Conservation (phyloP, 2,797 vertebrate species). For the Capromys pilorides region DNA sequence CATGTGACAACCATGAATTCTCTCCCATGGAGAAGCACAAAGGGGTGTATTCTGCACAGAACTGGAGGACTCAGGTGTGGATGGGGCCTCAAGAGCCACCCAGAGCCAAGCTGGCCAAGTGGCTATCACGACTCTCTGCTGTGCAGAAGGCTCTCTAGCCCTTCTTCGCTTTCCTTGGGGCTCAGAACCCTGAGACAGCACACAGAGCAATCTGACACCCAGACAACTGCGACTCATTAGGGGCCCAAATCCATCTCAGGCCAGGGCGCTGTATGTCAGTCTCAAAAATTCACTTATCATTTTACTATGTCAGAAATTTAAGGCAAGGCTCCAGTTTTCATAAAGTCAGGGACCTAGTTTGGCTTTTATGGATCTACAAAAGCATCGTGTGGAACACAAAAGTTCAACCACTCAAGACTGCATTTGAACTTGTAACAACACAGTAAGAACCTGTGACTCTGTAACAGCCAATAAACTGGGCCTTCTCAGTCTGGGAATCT, state of each 20-base stretch:
- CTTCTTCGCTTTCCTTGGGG: not conserved
- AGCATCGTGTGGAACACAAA: not conserved
- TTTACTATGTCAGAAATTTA: not conserved
- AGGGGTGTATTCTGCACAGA: not conserved
- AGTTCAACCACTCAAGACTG: not conserved
- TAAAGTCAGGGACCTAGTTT: not conserved
- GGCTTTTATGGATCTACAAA: too few relatives aligned
- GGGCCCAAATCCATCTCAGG: rapidly evolving
- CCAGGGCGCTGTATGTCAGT: not conserved
- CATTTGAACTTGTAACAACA: not conserved
- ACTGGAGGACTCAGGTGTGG: not conserved
- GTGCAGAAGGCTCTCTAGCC: not conserved
- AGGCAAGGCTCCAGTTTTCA: not conserved
- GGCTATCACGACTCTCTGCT: rapidly evolving
- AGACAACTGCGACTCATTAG: not conserved
- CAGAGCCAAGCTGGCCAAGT: not conserved
- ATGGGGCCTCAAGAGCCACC: too few relatives aligned
- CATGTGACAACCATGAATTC: not conserved
- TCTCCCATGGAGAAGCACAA: not conserved
- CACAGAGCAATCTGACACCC: not conserved
- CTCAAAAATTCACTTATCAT: not conserved
- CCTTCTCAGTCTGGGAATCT: not conserved
- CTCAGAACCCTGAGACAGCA: not conserved
- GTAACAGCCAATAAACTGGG: not conserved
- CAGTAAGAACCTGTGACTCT: not conserved